phyloP scores from a whole-genome alignment of 2,113 vertebrate genomes.

The Rhipidura dahli region DNA sequence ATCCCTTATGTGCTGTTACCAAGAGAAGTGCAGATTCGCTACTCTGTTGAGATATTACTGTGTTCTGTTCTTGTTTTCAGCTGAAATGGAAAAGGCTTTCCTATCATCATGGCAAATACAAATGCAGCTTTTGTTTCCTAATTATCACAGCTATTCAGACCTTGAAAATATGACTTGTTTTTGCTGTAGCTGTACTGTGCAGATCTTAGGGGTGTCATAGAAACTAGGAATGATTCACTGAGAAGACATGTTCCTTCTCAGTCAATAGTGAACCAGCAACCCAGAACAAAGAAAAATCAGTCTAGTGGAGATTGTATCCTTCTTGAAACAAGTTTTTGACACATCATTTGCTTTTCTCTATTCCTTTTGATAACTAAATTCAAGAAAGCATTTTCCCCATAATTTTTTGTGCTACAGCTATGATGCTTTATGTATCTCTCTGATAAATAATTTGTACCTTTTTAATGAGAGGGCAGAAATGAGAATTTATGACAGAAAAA shows the following conservation, averaged over 20 bases:
- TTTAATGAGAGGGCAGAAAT: not conserved
- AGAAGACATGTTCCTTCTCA: not conserved
- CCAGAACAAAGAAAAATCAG: not conserved
- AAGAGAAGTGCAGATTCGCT: not conserved
- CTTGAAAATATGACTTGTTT: constrained; percentile 6
- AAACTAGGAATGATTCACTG: constrained; percentile 35
- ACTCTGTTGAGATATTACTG: not conserved
- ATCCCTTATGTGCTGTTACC: not conserved
- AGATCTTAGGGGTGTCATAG: constrained; percentile 44
- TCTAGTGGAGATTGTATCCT: not conserved
- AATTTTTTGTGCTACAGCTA: not conserved
- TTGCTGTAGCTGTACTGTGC: not conserved
- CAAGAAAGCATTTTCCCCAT: not conserved
- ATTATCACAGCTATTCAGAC: constrained; percentile 27
- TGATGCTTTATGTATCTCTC: not conserved
- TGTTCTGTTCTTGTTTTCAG: not conserved
- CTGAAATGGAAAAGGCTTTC: not conserved
- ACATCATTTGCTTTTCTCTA: not conserved
- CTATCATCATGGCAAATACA: not conserved
- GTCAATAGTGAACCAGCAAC: not conserved
- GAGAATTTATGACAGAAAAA: not conserved
- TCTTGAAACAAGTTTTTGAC: not conserved
- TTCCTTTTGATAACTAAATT: not conserved
- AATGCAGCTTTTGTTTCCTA: not conserved
- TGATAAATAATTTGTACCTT: not conserved